These are phyloP conservation scores for Cataglyphis hispanica DNA, from an alignment of 1,140 invertebrate species.

Conservation along the genomic window DNA sequence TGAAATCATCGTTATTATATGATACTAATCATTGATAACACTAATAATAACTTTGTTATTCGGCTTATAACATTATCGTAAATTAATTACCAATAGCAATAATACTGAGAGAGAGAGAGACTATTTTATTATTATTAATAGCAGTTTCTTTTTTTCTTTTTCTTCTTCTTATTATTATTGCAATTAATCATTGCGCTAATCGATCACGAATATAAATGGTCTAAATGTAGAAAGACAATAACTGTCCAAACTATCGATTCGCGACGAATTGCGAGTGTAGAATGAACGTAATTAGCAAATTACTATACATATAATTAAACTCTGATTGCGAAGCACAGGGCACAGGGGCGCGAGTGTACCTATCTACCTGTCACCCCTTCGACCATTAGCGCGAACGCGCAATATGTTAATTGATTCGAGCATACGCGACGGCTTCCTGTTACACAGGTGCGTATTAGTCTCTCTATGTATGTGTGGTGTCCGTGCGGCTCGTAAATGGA, in stretches of 20 bases:
- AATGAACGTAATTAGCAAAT: constrained; percentile 19
- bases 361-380: neutral
- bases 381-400: constrained; percentile 35
- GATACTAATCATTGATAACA: neutral
- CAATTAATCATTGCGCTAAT: neutral
- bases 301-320: constrained; percentile 57
- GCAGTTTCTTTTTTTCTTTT: too few relatives aligned
- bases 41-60: neutral
- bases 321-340: constrained; percentile 34
- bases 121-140: neutral
- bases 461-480: neutral
- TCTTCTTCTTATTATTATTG: neutral
- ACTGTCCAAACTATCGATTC: constrained; percentile 1
- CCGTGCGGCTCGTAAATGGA: constrained; percentile 38
- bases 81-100: constrained; percentile 6
- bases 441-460: constrained; percentile 3
- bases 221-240: neutral
- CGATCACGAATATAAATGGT: neutral
- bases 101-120: neutral
- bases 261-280: neutral
- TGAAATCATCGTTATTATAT: neutral
- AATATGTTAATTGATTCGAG: constrained; percentile 58
- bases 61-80: neutral
- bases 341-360: neutral
- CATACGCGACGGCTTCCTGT: constrained; percentile 3